phyloP scores from a whole-genome alignment of 2,797 vertebrate genomes.

The Hippopotamyrus pictus region DNA sequence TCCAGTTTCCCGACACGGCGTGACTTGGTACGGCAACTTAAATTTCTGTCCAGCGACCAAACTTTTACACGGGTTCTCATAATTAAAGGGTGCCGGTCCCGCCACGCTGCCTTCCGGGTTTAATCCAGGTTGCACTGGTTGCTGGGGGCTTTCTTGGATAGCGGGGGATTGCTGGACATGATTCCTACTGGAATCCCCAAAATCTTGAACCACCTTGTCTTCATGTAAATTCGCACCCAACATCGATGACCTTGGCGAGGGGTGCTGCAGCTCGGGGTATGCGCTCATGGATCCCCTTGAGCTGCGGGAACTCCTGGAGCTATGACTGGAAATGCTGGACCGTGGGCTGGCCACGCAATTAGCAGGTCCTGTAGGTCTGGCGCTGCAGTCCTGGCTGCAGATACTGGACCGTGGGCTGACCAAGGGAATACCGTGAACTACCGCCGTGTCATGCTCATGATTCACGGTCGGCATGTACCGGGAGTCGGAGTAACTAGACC shows the following conservation, averaged over 20 bases:
- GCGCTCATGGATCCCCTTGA: conserved; percentile 85
- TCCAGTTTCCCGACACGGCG: conserved; percentile 75
- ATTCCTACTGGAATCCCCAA: conserved; percentile 59
- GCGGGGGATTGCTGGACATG: conserved; percentile 61
- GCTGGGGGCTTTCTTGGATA: conserved; percentile 56
- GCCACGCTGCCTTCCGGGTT: conserved; percentile 49
- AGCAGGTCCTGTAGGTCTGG: conserved; percentile 45
- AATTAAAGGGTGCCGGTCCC: conserved; percentile 53
- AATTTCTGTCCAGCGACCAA: conserved; percentile 64
- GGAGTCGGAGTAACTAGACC: conserved; percentile 73
- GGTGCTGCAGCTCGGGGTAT: conserved; percentile 76
- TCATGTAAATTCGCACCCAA: conserved; percentile 64
- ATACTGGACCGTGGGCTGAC: conserved; percentile 70
- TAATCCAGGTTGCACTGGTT: conserved; percentile 31
- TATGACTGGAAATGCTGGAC: conserved; percentile 93
- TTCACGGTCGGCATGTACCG: conserved; percentile 63
- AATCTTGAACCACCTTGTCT: conserved; percentile 64
- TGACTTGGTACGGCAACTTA: conserved; percentile 82
- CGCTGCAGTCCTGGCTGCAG: conserved; percentile 67
- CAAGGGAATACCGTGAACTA: conserved; percentile 54
- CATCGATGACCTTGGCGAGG: conserved; percentile 75
- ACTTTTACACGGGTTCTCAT: conserved; percentile 60
- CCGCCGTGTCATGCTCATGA: conserved; percentile 62
- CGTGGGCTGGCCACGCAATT: conserved; percentile 76
- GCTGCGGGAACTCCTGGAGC: conserved; percentile 77